A percentile compares a stretch with the other conserved stretches of the same genome.
Conservation (phyloP, 2,888 invertebrate species). For the Ariolimax columbianus region DNA sequence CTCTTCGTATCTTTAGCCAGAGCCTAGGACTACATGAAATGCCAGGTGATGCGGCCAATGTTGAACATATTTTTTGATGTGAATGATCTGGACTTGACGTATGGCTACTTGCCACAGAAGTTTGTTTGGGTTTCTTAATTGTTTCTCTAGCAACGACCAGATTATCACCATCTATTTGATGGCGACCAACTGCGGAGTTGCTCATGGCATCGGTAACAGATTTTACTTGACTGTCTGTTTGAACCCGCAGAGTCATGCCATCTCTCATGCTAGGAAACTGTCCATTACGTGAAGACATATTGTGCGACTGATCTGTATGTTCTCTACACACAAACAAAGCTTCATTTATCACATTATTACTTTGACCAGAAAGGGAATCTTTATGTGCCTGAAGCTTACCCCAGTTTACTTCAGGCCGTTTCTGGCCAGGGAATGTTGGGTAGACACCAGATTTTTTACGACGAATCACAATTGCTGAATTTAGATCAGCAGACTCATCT, state of each 20-base stretch:
- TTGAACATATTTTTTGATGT: neutral
- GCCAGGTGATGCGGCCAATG: neutral
- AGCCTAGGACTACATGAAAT: constrained; percentile 37
- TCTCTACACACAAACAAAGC: too few relatives aligned
- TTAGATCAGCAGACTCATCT: neutral
- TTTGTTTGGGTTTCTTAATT: neutral
- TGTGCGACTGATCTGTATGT: neutral
- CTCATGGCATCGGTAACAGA: neutral
- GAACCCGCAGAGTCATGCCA: neutral
- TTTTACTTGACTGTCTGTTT: neutral
- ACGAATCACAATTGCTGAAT: constrained; percentile 42
- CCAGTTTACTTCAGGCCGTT: constrained; percentile 34
- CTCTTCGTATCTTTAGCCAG: constrained; percentile 18
- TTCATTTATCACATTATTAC: neutral
- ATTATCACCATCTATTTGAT: neutral
- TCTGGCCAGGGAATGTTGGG: neutral
- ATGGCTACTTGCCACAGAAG: neutral
- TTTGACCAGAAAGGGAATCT: constrained; percentile 8
- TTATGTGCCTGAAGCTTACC: neutral
- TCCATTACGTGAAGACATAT: neutral
- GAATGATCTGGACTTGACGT: neutral
- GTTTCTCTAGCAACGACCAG: neutral
- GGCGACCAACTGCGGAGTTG: neutral
- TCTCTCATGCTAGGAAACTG: neutral
- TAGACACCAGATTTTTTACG: constrained; percentile 29